These are phyloP conservation scores for Eolophus roseicapilla DNA, from an alignment of 2,113 vertebrate genomes.

Conservation along the genomic window DNA sequence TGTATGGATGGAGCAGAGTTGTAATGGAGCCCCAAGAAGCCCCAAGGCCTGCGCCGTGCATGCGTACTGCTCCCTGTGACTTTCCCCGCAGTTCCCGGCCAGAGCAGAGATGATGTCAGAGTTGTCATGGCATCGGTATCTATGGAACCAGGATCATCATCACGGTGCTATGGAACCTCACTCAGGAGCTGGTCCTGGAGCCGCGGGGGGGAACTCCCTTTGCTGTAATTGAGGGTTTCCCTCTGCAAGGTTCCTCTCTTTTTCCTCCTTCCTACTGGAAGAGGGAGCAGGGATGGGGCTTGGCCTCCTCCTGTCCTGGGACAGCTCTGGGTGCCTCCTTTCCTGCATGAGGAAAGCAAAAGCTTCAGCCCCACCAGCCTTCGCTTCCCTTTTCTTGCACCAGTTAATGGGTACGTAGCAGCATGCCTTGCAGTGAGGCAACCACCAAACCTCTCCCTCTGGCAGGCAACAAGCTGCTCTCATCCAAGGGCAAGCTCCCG, in stretches of 20 bases:
- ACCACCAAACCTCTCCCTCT: not conserved
- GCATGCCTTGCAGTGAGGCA: not conserved
- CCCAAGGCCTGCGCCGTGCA: not conserved
- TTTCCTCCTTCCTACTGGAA: not conserved
- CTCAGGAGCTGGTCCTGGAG: slow-evolving; percentile 1
- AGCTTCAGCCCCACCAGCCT: not conserved
- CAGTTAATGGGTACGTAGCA: rapidly evolving
- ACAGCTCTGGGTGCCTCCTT: not conserved
- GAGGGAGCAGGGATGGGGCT: not conserved
- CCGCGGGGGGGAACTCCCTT: not conserved
- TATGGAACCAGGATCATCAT: slow-evolving; percentile 46
- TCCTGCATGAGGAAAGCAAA: not conserved
- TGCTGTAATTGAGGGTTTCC: not conserved
- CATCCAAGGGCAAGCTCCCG: rapidly evolving
- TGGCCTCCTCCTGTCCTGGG: rapidly evolving
- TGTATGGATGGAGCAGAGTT: not conserved
- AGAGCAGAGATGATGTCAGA: slow-evolving; percentile 59
- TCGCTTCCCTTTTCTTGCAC: not conserved
- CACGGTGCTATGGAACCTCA: not conserved
- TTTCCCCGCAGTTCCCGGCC: slow-evolving; percentile 8
- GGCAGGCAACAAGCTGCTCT: rapidly evolving
- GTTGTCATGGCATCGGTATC: slow-evolving; percentile 72
- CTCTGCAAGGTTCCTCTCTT: not conserved
- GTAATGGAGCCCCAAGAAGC: not conserved
- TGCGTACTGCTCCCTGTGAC: not conserved